These are phyloP conservation scores for Arrhamphus sclerolepis DNA, from an alignment of 2,797 vertebrate genomes.

Conservation along the genomic window DNA sequence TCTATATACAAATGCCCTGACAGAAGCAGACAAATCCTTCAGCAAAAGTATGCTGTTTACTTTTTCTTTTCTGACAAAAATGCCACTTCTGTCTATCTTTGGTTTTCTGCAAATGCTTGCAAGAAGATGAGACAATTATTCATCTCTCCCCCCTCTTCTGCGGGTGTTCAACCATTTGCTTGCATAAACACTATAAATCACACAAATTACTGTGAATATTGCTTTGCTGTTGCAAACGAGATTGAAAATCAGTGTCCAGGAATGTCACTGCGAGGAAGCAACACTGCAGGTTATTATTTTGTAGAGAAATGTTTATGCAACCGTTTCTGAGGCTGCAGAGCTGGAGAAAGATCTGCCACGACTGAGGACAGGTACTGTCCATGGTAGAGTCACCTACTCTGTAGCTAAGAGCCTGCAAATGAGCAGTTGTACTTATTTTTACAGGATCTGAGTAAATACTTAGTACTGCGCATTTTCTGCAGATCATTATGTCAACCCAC, in stretches of 20 bases:
- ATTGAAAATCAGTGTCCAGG: slow-evolving; percentile 33
- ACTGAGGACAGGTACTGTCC: slow-evolving; percentile 8
- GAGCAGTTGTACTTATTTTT: not conserved
- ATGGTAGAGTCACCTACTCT: not conserved
- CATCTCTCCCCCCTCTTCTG: slow-evolving; percentile 24
- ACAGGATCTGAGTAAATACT: not conserved
- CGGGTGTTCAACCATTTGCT: slow-evolving; percentile 35
- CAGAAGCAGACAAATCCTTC: not conserved
- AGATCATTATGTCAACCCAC: not conserved
- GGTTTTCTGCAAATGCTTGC: slow-evolving; percentile 13
- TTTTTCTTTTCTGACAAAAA: not conserved
- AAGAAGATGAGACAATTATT: slow-evolving; percentile 54
- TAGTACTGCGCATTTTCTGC: not conserved
- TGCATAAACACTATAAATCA: slow-evolving; percentile 59
- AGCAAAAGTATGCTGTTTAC: not conserved
- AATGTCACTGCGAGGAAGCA: slow-evolving; percentile 35
- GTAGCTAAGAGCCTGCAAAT: not conserved
- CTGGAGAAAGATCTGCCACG: slow-evolving; percentile 17
- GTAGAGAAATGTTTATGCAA: slow-evolving; percentile 14
- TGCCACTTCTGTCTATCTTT: slow-evolving; percentile 16
- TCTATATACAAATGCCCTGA: not conserved
- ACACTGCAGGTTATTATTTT: slow-evolving; percentile 1
- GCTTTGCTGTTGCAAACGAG: slow-evolving; percentile 43
- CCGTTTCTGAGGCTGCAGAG: slow-evolving; percentile 10
- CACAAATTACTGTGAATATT: slow-evolving; percentile 46